Evolutionary conservation across 2,888 invertebrate species (phyloP).

Genomic region (Blomia tropicalis): DNA sequence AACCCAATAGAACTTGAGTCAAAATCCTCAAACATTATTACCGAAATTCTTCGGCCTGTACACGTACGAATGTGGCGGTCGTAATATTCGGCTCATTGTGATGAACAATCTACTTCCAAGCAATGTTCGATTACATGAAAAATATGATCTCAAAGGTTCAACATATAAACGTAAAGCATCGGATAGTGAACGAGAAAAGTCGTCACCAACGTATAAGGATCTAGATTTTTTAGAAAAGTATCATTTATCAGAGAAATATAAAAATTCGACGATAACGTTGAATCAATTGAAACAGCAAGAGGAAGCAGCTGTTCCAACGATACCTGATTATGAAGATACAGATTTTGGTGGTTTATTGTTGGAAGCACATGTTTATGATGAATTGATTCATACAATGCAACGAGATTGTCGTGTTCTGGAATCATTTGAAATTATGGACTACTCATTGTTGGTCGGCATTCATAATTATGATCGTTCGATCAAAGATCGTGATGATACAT

Average conservation of each 20-base stretch:
- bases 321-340: not conserved
- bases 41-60: constrained; percentile 45
- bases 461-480: constrained; percentile 42
- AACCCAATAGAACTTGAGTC: constrained; percentile 38
- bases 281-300: not conserved
- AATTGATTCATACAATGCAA: constrained; percentile 36
- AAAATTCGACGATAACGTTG: not conserved
- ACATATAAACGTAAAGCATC: constrained; percentile 38
- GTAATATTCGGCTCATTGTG: constrained; percentile 42
- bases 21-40: constrained; percentile 42
- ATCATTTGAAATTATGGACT: constrained; percentile 45
- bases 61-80: constrained; percentile 42
- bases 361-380: constrained; percentile 36
- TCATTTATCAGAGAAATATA: constrained; percentile 21
- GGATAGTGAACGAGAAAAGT: constrained; percentile 35
- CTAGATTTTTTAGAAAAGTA: constrained; percentile 36
- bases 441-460: constrained; percentile 41
- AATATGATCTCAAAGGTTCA: constrained; percentile 43
- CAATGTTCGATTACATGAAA: constrained; percentile 38
- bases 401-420: constrained; percentile 40
- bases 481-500: constrained; percentile 45
- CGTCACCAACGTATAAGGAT: constrained; percentile 37
- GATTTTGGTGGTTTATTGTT: constrained; percentile 33
- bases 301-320: too few relatives aligned
- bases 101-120: constrained; percentile 45